Conservation (phyloP, 2,797 vertebrate genomes). For the Apogon talboti region DNA sequence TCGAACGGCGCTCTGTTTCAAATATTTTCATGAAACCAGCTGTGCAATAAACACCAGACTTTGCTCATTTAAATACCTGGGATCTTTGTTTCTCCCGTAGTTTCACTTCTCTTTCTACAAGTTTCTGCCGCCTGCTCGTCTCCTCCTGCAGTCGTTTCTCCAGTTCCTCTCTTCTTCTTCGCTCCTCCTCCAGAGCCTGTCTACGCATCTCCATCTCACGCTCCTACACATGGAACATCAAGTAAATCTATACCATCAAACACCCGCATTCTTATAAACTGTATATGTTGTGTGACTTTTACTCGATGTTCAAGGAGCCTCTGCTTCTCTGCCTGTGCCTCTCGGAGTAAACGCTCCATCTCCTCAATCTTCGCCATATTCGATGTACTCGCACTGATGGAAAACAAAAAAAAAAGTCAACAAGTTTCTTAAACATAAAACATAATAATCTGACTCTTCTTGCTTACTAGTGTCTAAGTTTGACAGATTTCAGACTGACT, state of each 20-base stretch:
- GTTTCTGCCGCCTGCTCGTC: constrained; percentile 92
- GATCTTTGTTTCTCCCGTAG: constrained; percentile 93
- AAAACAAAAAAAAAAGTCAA: constrained; percentile 9
- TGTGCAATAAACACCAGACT: background rate
- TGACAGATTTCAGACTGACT: no score
- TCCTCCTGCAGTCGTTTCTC: constrained; percentile 95
- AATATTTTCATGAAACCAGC: background rate
- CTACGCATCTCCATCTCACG: constrained; percentile 94
- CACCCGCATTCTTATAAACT: background rate
- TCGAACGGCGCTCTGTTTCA: background rate
- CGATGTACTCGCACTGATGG: constrained; percentile 90
- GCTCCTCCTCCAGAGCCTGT: constrained; percentile 93
- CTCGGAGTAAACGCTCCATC: constrained; percentile 94
- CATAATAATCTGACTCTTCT: background rate
- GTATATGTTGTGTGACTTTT: constrained; percentile 39
- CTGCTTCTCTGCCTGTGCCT: constrained; percentile 93
- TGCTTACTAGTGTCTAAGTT: no score
- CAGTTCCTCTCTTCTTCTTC: constrained; percentile 90
- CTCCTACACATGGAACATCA: constrained; percentile 76
- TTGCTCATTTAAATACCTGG: constrained; percentile 81
- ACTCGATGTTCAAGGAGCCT: constrained; percentile 93
- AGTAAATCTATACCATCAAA: background rate
- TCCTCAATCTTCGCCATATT: constrained; percentile 95
- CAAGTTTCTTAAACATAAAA: constrained; percentile 4
- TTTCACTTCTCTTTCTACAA: constrained; percentile 96